These are phyloP conservation scores for Furcifer pardalis DNA, from an alignment of 2,797 vertebrate species.

Conservation along the genomic window DNA sequence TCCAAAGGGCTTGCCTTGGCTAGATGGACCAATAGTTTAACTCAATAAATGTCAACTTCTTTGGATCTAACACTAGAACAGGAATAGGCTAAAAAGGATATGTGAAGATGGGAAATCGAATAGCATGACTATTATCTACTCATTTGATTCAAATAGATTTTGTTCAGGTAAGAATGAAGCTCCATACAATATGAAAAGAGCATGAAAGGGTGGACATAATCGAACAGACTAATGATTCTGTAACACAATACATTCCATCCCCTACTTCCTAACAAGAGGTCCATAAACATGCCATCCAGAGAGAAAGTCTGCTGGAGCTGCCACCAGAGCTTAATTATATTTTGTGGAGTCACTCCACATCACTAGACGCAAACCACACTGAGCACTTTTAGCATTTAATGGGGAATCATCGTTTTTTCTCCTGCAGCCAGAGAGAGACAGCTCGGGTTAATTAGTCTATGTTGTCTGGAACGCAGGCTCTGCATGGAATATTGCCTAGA, in stretches of 20 bases:
- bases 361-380: not conserved
- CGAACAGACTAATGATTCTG: constrained; percentile 11
- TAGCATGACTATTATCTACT: not conserved
- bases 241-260: constrained; percentile 7
- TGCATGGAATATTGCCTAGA: not conserved
- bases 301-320: constrained; percentile 34
- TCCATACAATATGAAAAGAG: not conserved
- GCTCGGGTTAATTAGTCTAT: constrained; percentile 38
- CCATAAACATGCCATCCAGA: constrained; percentile 21
- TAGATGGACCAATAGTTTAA: too few relatives aligned
- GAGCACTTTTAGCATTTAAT: constrained; percentile 41
- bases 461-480: constrained; percentile 9
- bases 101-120: not conserved
- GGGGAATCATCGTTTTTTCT: constrained; percentile 33
- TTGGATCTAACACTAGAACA: not conserved
- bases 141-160: not conserved
- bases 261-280: constrained; percentile 10
- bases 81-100: not conserved
- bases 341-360: constrained; percentile 29
- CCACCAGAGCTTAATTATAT: constrained; percentile 40
- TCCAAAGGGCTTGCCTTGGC: too few relatives aligned
- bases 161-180: not conserved
- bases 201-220: not conserved
- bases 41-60: too few relatives aligned
- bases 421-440: constrained; percentile 12